These are phyloP conservation scores for Dysmachus trigonus DNA, from an alignment of 2,888 invertebrate species.

Conservation along the genomic window DNA sequence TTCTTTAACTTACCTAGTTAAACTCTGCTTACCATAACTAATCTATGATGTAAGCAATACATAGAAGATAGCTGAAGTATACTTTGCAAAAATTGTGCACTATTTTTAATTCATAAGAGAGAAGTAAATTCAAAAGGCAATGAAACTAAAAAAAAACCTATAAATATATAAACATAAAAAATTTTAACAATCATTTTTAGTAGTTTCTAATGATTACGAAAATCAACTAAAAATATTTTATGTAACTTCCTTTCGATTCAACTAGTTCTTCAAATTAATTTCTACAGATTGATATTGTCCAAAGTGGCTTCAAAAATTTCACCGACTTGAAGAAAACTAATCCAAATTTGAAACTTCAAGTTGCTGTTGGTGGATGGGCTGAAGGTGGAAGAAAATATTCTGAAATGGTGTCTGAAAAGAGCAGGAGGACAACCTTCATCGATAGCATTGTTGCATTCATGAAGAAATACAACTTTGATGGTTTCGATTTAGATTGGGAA, in stretches of 20 bases:
- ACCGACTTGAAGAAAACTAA: constrained; percentile 75
- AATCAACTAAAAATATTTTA: too few species aligned
- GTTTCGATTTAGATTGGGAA: constrained; percentile 90
- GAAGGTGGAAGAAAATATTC: constrained; percentile 91
- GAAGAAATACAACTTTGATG: constrained; percentile 81
- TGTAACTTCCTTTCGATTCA: too few species aligned
- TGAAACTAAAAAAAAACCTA: too few species aligned
- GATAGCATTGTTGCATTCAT: constrained; percentile 80
- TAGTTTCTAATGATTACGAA: too few species aligned
- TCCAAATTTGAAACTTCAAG: constrained; percentile 78
- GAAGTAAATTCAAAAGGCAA: too few species aligned
- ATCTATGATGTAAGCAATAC: background rate
- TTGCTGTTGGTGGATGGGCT: constrained; percentile 91
- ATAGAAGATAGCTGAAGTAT: too few species aligned
- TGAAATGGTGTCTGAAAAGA: constrained; percentile 77
- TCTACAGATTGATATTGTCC: constrained; percentile 74
- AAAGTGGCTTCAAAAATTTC: constrained; percentile 82
- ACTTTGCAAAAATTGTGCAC: too few species aligned
- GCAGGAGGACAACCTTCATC: constrained; percentile 76
- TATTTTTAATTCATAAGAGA: too few species aligned
- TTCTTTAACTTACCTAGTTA: too few species aligned
- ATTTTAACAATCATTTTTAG: too few species aligned
- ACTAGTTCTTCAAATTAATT: background rate
- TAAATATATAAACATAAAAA: too few species aligned
- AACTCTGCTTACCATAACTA: background rate